phyloP scores from a whole-genome alignment of 2,888 invertebrate species.

The Periphyllus acericola region DNA sequence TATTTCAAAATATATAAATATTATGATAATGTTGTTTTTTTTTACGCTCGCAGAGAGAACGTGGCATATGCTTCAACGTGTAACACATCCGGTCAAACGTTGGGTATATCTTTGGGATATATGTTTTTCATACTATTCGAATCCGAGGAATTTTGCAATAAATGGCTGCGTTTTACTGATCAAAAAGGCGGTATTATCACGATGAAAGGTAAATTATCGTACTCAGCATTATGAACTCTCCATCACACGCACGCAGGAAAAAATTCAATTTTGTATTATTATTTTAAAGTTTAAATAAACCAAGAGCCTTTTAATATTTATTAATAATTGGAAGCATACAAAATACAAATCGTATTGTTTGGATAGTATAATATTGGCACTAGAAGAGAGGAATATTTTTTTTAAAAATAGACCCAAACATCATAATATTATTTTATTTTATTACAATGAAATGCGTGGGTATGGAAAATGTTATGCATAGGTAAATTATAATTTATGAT shows the following conservation, averaged over 20 bases:
- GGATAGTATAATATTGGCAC: background rate
- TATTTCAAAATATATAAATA: too few relatives aligned
- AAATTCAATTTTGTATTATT: background rate
- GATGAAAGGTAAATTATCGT: slow-evolving; percentile 69
- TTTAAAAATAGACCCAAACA: background rate
- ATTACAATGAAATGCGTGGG: too few relatives aligned
- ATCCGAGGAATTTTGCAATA: slow-evolving; percentile 95
- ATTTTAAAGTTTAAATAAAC: background rate
- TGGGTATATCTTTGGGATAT: slow-evolving; percentile 96
- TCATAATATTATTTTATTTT: too few relatives aligned
- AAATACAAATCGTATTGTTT: background rate
- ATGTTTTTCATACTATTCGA: slow-evolving; percentile 96
- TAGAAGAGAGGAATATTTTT: too few relatives aligned
- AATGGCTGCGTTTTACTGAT: slow-evolving; percentile 77
- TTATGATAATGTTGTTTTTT: background rate
- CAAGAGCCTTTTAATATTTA: background rate
- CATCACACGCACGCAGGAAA: slow-evolving; percentile 2
- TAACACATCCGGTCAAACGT: slow-evolving; percentile 98
- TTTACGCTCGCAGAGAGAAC: slow-evolving; percentile 76
- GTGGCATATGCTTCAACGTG: slow-evolving; percentile 98
- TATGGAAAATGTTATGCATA: background rate
- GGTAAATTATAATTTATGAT: background rate
- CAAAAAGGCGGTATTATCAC: slow-evolving; percentile 76
- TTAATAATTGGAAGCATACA: background rate
- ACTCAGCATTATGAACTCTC: slow-evolving; percentile 38